Evolutionary conservation across 2,888 invertebrate genomes (phyloP).

Genomic region (Hecatera dysodea): DNA sequence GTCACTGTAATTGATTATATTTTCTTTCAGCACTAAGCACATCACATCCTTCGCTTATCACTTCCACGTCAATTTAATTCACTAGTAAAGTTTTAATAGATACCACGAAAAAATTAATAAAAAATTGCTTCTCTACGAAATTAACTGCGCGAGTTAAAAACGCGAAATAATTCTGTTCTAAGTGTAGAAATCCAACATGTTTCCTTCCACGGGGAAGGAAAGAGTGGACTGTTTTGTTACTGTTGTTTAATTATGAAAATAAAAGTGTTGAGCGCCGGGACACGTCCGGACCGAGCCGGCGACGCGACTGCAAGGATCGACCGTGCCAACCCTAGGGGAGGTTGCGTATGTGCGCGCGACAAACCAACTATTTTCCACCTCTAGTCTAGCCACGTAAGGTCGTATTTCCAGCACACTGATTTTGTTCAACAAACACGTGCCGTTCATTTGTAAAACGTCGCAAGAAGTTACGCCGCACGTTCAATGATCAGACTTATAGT

Average conservation of each 20-base stretch:
- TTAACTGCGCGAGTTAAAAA: constrained; percentile 86
- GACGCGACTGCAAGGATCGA: constrained; percentile 90
- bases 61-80: constrained; percentile 65
- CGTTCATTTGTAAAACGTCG: constrained; percentile 71
- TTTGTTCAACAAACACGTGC: constrained; percentile 73
- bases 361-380: constrained; percentile 68
- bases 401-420: constrained; percentile 65
- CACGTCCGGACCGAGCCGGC: constrained; percentile 87
- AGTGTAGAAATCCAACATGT: constrained; percentile 74
- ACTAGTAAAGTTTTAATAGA: constrained; percentile 66
- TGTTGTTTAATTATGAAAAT: constrained; percentile 71
- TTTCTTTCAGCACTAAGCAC: constrained; percentile 62
- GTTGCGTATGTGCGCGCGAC: constrained; percentile 86
- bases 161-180: constrained; percentile 81
- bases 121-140: constrained; percentile 81
- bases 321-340: constrained; percentile 88
- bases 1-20: constrained; percentile 52
- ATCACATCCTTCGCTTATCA: constrained; percentile 66
- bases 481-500: constrained; percentile 68
- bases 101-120: constrained; percentile 66
- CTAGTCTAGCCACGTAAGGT: constrained; percentile 69
- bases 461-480: constrained; percentile 63
- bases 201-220: constrained; percentile 85
- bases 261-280: constrained; percentile 76
- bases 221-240: constrained; percentile 81